A percentile compares a stretch with the other conserved stretches of the same genome.
Evolutionary conservation across 2,888 invertebrate genomes (phyloP).

Genomic region (Epinotia nisella): DNA sequence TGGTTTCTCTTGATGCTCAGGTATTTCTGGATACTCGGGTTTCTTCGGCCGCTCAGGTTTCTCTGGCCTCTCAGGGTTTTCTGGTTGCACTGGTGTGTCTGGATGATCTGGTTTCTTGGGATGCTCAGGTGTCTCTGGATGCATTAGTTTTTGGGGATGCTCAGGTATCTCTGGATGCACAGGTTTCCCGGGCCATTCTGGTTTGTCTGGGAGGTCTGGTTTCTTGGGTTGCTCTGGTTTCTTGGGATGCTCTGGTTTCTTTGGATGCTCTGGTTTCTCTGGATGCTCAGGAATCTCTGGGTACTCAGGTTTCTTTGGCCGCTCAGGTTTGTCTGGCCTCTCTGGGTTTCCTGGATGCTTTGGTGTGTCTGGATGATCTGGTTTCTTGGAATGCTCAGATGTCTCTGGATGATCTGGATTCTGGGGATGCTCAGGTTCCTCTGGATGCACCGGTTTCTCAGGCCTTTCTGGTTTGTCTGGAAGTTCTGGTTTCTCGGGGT

Average conservation of each 20-base stretch:
- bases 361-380: neutral
- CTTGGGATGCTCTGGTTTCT: neutral
- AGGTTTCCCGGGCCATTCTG: too few relatives aligned
- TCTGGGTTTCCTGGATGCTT: neutral
- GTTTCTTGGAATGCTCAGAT: neutral
- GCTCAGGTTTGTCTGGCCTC: neutral
- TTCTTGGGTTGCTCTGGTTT: neutral
- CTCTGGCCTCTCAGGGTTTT: neutral
- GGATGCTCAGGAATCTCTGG: too few relatives aligned
- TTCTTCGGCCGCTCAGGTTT: neutral
- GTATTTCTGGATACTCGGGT: neutral
- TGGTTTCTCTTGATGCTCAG: neutral
- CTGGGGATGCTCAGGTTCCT: neutral
- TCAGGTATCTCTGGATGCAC: too few relatives aligned
- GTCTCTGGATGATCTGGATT: neutral
- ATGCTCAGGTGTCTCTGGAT: neutral
- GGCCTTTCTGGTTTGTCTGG: too few relatives aligned
- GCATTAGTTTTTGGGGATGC: too few relatives aligned
- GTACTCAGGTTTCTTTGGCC: neutral
- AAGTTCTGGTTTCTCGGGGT: neutral
- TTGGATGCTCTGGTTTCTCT: conserved; percentile 1
- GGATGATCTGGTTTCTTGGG: neutral
- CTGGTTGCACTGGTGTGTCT: too few relatives aligned
- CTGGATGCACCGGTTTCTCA: neutral
- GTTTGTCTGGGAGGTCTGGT: neutral